Base-by-base conservation (phyloP, 2,888 invertebrate genomes). In the Trissonchulus latispiculum region DNA sequence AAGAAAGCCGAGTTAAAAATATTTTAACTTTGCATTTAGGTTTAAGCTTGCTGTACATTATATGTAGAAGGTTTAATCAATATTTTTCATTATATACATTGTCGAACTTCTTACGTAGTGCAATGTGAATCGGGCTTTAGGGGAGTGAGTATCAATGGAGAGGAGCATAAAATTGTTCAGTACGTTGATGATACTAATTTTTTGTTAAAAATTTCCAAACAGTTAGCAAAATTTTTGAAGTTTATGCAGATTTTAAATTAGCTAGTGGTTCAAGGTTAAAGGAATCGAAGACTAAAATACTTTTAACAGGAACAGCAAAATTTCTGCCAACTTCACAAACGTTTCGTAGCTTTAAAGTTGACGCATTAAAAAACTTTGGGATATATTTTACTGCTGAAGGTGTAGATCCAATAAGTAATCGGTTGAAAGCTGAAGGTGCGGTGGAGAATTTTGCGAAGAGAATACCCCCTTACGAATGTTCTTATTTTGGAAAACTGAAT, bases 151-250 rank as follows among this genome's bases (percentile, higher is more conserved):
- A 3, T 68, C 23, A 35, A 68, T 36, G 69, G 69, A 36, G n/a
- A 32, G 23, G 33, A 31, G n/a, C 8, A 68, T 15, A 68, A 68
- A 33, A 8, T 23, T 33, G 36, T n/a, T n/a, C n/a, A n/a, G 15
- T 68, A 68, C n/a, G 69, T 23, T 31, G 69, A 68, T 33, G 32
- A 68, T 33, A 36, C 69, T 3, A 68, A 33, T 68, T 68, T 68
- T 68, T 35, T 36, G 8, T 3, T 68, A 8, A 15, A 3, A 2
- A 33, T 35, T 33, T 3, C 36, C 15, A 32, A 2, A 32, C 36
- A 32, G n/a, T 18, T 68, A 3, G n/a, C 31, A 32, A 3, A 23
- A 36, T 3, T 68, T 68, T 32, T 68, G n/a, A 23, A 33, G 3
- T 18, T 68, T 23, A n/a, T 32, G 15, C 15, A 48, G n/a, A 33